A percentile compares a stretch with the other conserved stretches of the same genome.
These are phyloP conservation scores for Tetramorium parvispinum DNA, from an alignment of 1,140 invertebrate genomes.

Conservation along the genomic window DNA sequence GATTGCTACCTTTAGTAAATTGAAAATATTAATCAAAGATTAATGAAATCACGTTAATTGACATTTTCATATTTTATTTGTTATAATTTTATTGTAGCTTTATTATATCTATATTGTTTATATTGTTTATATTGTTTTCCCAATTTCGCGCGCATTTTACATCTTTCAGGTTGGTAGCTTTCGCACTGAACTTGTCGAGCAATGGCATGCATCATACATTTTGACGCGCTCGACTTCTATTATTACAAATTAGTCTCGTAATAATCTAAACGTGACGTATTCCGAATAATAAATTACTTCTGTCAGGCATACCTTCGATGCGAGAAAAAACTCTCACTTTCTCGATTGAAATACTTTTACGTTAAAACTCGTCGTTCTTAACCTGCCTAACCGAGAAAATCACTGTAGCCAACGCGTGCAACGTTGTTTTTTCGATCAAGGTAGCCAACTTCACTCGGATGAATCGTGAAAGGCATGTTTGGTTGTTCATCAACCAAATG, in stretches of 20 bases:
- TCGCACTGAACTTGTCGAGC: background rate
- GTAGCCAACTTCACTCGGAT: slow-evolving; percentile 9
- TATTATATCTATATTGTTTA: background rate
- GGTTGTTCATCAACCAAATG: background rate
- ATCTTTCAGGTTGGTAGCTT: background rate
- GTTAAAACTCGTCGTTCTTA: slow-evolving; percentile 2
- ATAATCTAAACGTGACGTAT: background rate
- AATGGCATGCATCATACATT: background rate
- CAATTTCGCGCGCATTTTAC: slow-evolving; percentile 13
- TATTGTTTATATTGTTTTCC: background rate
- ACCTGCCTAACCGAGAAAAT: slow-evolving; percentile 1
- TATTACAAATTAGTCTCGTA: background rate
- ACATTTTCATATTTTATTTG: background rate
- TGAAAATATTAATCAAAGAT: background rate
- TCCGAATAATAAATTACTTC: background rate
- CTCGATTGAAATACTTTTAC: background rate
- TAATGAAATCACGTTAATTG: background rate
- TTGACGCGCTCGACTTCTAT: background rate
- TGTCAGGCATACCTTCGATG: background rate
- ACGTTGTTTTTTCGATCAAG: background rate
- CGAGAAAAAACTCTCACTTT: background rate
- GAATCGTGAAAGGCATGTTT: background rate
- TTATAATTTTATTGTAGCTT: background rate
- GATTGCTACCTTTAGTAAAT: background rate
- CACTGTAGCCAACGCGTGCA: background rate